Conservation (phyloP, 2,888 invertebrate genomes). For the Sclerodermus sp. region DNA sequence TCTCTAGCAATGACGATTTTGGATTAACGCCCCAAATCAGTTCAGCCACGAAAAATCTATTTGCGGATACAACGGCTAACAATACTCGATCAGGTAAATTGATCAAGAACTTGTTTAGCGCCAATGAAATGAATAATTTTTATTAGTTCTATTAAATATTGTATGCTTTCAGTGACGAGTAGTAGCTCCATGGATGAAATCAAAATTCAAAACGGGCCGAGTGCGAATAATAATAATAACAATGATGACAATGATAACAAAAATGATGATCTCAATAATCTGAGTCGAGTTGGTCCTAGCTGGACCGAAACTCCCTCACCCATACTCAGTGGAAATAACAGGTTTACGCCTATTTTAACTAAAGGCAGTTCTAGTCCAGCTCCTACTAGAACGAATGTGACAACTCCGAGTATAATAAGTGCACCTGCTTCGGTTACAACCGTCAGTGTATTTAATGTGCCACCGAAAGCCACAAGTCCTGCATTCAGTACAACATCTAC, state of each 20-base stretch:
- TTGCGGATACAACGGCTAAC: slow-evolving; percentile 29
- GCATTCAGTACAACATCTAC: slow-evolving; percentile 52
- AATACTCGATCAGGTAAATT: slow-evolving; percentile 1
- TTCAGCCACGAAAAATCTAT: slow-evolving; percentile 45
- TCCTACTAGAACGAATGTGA: slow-evolving; percentile 34
- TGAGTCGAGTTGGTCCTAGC: slow-evolving; percentile 31
- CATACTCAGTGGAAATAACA: slow-evolving; percentile 35
- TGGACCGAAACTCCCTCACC: slow-evolving; percentile 45
- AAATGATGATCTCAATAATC: slow-evolving; percentile 25
- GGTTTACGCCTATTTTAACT: slow-evolving; percentile 46
- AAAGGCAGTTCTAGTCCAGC: slow-evolving; percentile 47
- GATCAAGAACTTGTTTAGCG: not conserved
- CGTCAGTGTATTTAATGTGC: slow-evolving; percentile 41
- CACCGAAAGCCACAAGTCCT: slow-evolving; percentile 44
- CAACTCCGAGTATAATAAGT: slow-evolving; percentile 31
- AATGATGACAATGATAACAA: slow-evolving; percentile 33
- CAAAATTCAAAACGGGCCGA: slow-evolving; percentile 45
- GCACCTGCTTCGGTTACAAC: slow-evolving; percentile 27
- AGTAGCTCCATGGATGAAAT: slow-evolving; percentile 51
- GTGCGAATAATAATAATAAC: slow-evolving; percentile 33
- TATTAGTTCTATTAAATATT: too few species aligned
- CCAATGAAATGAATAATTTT: not conserved
- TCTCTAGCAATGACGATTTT: slow-evolving; percentile 65
- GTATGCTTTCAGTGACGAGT: slow-evolving; percentile 40
- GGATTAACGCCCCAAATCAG: slow-evolving; percentile 42